phyloP scores from a whole-genome alignment of 1,140 invertebrate species.

The Drosophila repletoides region DNA sequence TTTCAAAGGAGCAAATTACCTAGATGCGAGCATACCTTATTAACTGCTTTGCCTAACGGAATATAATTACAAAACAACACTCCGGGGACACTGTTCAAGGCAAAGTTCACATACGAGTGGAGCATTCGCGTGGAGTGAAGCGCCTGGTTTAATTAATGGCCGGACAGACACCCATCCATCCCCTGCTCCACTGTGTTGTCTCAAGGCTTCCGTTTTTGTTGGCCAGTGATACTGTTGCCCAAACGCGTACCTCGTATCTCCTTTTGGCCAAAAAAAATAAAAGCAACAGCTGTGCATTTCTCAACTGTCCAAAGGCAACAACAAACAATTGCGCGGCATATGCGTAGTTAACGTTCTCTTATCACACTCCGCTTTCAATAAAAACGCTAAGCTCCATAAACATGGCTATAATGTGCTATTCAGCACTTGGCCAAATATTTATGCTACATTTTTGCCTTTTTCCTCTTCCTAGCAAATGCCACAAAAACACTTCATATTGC shows the following conservation, averaged over 20 bases:
- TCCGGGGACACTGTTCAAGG: background rate
- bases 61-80: conserved; percentile 16
- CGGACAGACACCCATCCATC: background rate
- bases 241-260: too few relatives aligned
- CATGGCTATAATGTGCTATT: conserved; percentile 29
- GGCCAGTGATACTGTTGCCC: conserved; percentile 23
- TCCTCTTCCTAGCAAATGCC: conserved; percentile 9
- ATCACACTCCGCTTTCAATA: conserved; percentile 28
- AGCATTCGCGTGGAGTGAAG: too few relatives aligned
- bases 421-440: conserved; percentile 44
- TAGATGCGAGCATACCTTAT: background rate
- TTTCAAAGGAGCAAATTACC: background rate
- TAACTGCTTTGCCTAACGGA: conserved; percentile 1
- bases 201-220: background rate
- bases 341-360: conserved; percentile 26
- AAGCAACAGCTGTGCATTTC: conserved; percentile 65
- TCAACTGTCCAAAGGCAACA: conserved; percentile 45
- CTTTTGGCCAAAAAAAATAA: too few relatives aligned
- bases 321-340: conserved; percentile 46
- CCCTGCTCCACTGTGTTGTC: background rate
- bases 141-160: conserved; percentile 25
- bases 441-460: conserved; percentile 17
- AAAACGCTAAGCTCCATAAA: conserved; percentile 13
- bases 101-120: too few relatives aligned
- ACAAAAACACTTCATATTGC: conserved; percentile 15